Conservation (phyloP, 2,113 vertebrate genomes). For the Tor tambroides region DNA sequence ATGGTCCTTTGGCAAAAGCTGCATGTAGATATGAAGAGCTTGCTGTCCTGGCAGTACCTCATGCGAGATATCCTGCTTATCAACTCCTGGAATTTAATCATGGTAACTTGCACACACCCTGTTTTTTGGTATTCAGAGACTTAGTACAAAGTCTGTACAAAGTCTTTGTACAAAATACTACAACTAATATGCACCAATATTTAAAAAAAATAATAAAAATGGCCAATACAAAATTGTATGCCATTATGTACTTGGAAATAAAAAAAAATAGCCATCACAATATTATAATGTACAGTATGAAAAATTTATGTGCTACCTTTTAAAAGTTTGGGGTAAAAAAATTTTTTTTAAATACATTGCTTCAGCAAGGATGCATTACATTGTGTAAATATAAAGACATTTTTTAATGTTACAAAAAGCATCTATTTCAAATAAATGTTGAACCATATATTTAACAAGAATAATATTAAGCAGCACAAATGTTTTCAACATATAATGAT, state of each 20-base stretch:
- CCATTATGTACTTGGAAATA: background rate
- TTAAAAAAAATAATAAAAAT: background rate
- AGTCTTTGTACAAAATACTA: background rate
- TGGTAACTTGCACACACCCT: slow-evolving; percentile 69
- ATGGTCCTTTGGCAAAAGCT: slow-evolving; percentile 83
- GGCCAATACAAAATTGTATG: background rate
- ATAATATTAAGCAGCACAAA: background rate
- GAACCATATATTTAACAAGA: background rate
- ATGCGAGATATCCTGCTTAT: slow-evolving; percentile 87
- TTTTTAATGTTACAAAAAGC: too few relatives aligned
- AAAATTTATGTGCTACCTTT: too few relatives aligned
- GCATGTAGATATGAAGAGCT: slow-evolving; percentile 86
- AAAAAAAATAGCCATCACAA: background rate
- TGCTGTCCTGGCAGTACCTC: slow-evolving; percentile 89
- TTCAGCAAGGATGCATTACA: too few relatives aligned
- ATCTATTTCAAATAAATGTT: background rate
- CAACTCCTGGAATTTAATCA: slow-evolving; percentile 87
- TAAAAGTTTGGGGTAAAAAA: too few relatives aligned
- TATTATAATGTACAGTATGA: background rate
- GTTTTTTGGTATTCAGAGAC: background rate
- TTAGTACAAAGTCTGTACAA: background rate
- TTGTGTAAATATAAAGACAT: too few relatives aligned
- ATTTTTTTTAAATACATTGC: too few relatives aligned
- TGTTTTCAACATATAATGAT: background rate
- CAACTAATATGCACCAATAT: background rate